Evolutionary conservation across 2,888 invertebrate species (phyloP), one percentile per base, ranked within the genome.

Genomic region (Entomobrya proxima): DNA sequence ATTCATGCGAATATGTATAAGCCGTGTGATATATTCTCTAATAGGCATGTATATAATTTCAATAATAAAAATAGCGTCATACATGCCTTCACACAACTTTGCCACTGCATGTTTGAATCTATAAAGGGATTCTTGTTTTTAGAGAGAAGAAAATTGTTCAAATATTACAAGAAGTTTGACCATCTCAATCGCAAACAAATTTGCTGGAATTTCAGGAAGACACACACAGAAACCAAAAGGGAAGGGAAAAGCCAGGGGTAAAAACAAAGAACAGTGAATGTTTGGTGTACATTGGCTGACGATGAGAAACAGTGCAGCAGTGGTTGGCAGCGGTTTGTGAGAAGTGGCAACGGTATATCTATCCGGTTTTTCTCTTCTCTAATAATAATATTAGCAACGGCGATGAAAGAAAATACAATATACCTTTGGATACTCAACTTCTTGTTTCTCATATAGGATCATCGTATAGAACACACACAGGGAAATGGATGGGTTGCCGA

Each of bases 131-230:
- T 4, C 4, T 32, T 11, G 37, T n/a, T 24, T 40, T 77, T 37
- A 61, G 44, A 40, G 44, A 40, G 30, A 37, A 76, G n/a, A 30
- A 5, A 72, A 27, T n/a, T 13, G 64, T 64, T 24, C 44, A 64
- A 64, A 44, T 61, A 61, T 78, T 61, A 61, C 61, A 40, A 67
- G 13, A 61, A 61, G 61, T 64, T 37, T 80, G 69, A 80, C 72
- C 80, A 55, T 55, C 55, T 24, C 67, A 79, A 67, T 80, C 44
- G 80, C 72, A 55, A 55, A 58, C 52, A 80, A 55, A 32, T 78
- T 78, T 78, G 37, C 21, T 40, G 40, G 35, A 35, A 61, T 67
- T 24, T 67, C 24, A 9, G 15, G 13, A 21, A 52, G 21, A 55
- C 24, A 55, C 55, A 3, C 55, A n/a, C 13, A 1, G 30, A 58